Evolutionary conservation across 2,888 invertebrate species (phyloP).

Genomic region (Stomorhina lunata): DNA sequence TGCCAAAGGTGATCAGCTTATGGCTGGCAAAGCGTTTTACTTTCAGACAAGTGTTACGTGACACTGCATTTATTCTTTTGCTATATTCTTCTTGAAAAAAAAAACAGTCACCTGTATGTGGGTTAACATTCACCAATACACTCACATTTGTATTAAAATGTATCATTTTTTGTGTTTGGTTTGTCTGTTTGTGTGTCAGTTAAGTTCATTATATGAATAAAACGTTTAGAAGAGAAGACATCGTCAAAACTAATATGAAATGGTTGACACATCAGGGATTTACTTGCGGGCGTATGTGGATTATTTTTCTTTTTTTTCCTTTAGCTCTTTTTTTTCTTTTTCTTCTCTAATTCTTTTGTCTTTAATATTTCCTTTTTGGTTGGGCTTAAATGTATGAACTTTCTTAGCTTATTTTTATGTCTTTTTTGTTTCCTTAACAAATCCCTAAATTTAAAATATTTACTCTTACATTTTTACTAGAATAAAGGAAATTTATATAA

Average conservation of each 20-base stretch:
- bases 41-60: constrained; percentile 50
- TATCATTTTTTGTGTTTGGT: neutral
- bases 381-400: neutral
- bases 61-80: constrained; percentile 36
- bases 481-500: neutral
- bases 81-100: no score
- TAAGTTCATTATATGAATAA: constrained; percentile 61
- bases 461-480: neutral
- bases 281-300: constrained; percentile 44
- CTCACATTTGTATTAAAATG: neutral
- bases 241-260: constrained; percentile 58
- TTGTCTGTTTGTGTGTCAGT: constrained; percentile 4
- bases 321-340: neutral
- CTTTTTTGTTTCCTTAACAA: neutral
- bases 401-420: neutral
- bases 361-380: neutral
- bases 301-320: neutral
- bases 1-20: constrained; percentile 63
- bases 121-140: no score
- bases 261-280: constrained; percentile 54
- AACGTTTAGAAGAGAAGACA: constrained; percentile 43
- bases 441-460: constrained; percentile 36
- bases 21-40: constrained; percentile 62
- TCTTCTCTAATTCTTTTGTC: neutral
- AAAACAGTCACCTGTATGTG: no score